These are phyloP conservation scores for Malurus leucopterus DNA, from an alignment of 2,797 vertebrate species.

Conservation along the genomic window DNA sequence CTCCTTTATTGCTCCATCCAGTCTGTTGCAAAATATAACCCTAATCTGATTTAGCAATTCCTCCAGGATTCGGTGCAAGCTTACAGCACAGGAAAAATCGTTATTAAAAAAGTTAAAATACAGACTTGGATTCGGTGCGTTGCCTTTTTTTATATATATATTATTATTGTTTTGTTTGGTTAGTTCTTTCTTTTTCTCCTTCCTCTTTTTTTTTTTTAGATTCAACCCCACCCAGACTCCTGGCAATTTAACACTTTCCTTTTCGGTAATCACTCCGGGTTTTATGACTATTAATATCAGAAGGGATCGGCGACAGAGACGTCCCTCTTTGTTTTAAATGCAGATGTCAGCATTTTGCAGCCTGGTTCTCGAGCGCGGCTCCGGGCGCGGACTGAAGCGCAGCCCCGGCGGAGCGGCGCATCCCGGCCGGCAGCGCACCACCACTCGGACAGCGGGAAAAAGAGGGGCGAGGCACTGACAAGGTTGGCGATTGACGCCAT, in stretches of 20 bases:
- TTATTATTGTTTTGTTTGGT: neutral
- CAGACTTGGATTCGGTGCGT: conserved; percentile 81
- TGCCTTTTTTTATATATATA: conserved; percentile 46
- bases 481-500: neutral
- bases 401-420: neutral
- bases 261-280: conserved; percentile 53
- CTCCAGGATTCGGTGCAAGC: conserved; percentile 92
- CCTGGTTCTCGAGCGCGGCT: neutral
- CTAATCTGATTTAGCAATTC: conserved; percentile 98
- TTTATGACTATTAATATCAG: conserved; percentile 65
- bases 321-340: conserved; percentile 16
- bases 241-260: conserved; percentile 66
- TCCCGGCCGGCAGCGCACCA: neutral
- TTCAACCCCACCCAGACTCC: conserved; percentile 49
- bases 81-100: conserved; percentile 88
- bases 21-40: conserved; percentile 98
- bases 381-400: neutral
- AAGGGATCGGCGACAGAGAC: neutral
- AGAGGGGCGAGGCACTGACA: neutral
- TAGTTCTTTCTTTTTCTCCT: neutral
- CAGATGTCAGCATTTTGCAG: neutral
- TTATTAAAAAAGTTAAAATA: conserved; percentile 98
- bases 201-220: neutral
- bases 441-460: too few species aligned
- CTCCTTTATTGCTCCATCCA: conserved; percentile 97